Evolutionary conservation across 2,113 vertebrate genomes (phyloP).

Genomic region (Neotoma lepida): DNA sequence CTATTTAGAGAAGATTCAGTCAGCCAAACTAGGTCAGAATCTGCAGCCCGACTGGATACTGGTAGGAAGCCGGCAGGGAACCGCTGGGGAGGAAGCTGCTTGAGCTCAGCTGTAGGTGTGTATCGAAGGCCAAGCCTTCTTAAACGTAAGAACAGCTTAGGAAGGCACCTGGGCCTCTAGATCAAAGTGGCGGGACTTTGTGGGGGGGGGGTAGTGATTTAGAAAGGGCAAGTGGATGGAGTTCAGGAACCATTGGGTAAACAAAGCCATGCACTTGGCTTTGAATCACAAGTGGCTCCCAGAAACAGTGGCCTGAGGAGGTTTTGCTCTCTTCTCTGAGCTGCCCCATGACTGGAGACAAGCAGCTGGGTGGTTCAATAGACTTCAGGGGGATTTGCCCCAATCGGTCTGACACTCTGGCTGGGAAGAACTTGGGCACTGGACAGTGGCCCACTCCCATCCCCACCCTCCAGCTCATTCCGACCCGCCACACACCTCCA

Average conservation of each 20-base stretch:
- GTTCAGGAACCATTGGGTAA: background rate
- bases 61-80: constrained; percentile 27
- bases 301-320: constrained; percentile 49
- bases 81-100: constrained; percentile 46
- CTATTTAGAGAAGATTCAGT: constrained; percentile 28
- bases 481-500: constrained; percentile 54
- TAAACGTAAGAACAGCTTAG: background rate
- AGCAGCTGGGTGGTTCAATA: constrained; percentile 62
- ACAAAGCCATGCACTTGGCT: constrained; percentile 5
- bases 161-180: too few relatives aligned
- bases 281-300: constrained; percentile 39
- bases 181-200: accelerated
- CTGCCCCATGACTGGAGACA: background rate
- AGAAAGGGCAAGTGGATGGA: background rate
- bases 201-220: background rate
- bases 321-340: constrained; percentile 33
- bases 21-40: constrained; percentile 71
- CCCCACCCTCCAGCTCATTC: constrained; percentile 29
- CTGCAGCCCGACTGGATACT: background rate
- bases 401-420: constrained; percentile 37
- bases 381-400: constrained; percentile 62
- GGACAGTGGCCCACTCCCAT: background rate
- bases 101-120: background rate
- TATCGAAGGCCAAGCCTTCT: background rate
- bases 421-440: constrained; percentile 38